Evolutionary conservation across 2,888 invertebrate genomes (phyloP), one percentile per base, ranked within the genome.

Genomic region (Ichneumon xanthorius): DNA sequence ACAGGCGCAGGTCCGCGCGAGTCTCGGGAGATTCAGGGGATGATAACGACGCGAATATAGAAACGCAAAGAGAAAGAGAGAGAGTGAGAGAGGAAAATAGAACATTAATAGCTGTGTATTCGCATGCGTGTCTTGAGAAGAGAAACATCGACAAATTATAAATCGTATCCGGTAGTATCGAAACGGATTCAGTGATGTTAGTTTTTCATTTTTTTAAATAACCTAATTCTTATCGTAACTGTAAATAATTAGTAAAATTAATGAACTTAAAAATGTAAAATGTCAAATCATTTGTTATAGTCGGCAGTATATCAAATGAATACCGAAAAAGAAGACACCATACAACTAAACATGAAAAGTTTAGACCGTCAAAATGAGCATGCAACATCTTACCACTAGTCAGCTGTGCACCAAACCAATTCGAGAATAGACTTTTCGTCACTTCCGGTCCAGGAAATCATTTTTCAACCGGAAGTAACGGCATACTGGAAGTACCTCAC

Each of bases 31-130:
- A 63, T 30, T 63, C 63, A 63, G 63, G 33, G 63, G 63, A 30
- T 63, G 63, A 63, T 63, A 63, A 63, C 63, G 33, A 30, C 63
- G 14, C n/a, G 63, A 63, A 63, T 63, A 16, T 48, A 48, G 45
- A 48, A 48, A 48, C 58, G 58, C 22, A 14, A 26, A 22, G 26
- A 26, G 22, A 26, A 5, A 26, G 9, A 58, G 14, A 22, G 19
- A 22, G 40, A 40, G 40, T 40, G 9, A 40, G 9, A 40, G 40
- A 9, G 40, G 14, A 26, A 55, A 55, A 14, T 9, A 2, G 22
- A 26, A 58, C 58, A 26, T 11, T 14, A 3, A 14, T 26, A 5
- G 58, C 58, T 58, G 26, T 58, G 26, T 58, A 58, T 58, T 58
- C 58, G 9, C 58, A 22, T 58, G 22, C 26, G 58, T 58, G 22